Percentiles rank a stretch among this genome's conserved stretches.
Evolutionary conservation across 1,140 invertebrate species (phyloP).

Genomic region (Hestina assimilis): DNA sequence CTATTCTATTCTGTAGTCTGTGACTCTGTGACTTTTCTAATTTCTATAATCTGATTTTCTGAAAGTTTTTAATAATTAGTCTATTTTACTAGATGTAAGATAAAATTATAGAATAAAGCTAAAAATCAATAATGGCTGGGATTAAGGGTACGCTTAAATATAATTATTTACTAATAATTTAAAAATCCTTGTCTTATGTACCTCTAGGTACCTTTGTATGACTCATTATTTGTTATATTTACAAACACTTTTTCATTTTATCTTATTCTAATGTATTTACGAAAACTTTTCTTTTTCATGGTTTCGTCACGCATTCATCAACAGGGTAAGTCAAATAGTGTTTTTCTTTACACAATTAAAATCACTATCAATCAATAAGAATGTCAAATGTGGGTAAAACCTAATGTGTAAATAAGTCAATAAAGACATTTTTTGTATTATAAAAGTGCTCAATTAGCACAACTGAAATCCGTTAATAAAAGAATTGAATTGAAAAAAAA

Average conservation of each 20-base stretch:
- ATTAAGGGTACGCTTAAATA: conserved; percentile 50
- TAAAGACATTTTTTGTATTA: no score
- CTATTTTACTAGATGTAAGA: conserved; percentile 25
- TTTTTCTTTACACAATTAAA: background rate
- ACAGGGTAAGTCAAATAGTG: conserved; percentile 21
- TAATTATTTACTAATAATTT: background rate
- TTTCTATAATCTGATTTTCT: no score
- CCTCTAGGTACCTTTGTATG: conserved; percentile 35
- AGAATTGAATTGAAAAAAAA: no score
- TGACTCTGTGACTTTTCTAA: conserved; percentile 19
- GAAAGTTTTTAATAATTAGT: conserved; percentile 23
- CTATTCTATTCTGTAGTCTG: no score
- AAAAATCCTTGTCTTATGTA: conserved; percentile 6
- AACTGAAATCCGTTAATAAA: no score
- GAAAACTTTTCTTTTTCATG: conserved; percentile 51
- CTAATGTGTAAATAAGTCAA: no score
- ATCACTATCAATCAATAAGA: conserved; percentile 3
- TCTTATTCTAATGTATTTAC: conserved; percentile 17
- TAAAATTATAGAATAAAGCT: conserved; percentile 17
- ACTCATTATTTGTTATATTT: conserved; percentile 53
- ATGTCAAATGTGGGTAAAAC: background rate
- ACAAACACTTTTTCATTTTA: conserved; percentile 40
- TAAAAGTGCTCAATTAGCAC: no score
- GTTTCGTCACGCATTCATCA: conserved; percentile 17
- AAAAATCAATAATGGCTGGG: conserved; percentile 49